Conservation (phyloP, 2,797 vertebrate species). For the Sternotherus odoratus region DNA sequence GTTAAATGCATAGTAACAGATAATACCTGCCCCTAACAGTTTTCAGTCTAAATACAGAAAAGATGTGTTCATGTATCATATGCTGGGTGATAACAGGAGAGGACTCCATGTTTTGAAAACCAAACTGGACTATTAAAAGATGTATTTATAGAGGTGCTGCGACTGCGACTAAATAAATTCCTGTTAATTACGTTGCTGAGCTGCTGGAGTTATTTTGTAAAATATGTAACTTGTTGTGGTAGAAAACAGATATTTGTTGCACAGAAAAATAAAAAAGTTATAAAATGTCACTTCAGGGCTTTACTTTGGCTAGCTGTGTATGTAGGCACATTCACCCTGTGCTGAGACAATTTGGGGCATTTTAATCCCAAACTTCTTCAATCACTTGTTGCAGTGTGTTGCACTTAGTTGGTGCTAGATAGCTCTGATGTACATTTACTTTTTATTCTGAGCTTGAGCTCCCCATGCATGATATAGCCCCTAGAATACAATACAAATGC, state of each 20-base stretch:
- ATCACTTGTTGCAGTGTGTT: neutral
- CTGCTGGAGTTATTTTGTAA: neutral
- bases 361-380: neutral
- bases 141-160: neutral
- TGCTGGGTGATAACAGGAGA: neutral
- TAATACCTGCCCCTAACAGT: neutral
- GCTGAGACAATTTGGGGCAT: neutral
- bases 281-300: neutral
- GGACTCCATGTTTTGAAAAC: neutral
- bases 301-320: neutral
- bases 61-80: neutral
- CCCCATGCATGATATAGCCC: neutral
- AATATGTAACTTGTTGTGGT: neutral
- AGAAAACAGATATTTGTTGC: rapidly evolving
- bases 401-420: neutral
- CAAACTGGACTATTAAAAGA: neutral
- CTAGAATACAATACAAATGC: constrained; percentile 19
- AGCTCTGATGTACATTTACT: neutral
- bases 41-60: neutral
- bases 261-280: neutral
- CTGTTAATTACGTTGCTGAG: neutral
- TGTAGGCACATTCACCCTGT: neutral
- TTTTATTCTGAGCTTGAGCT: neutral
- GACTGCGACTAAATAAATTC: neutral
- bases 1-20: neutral